Evolutionary conservation across 2,888 invertebrate genomes (phyloP).

Genomic region (Sarcophaga variegata): DNA sequence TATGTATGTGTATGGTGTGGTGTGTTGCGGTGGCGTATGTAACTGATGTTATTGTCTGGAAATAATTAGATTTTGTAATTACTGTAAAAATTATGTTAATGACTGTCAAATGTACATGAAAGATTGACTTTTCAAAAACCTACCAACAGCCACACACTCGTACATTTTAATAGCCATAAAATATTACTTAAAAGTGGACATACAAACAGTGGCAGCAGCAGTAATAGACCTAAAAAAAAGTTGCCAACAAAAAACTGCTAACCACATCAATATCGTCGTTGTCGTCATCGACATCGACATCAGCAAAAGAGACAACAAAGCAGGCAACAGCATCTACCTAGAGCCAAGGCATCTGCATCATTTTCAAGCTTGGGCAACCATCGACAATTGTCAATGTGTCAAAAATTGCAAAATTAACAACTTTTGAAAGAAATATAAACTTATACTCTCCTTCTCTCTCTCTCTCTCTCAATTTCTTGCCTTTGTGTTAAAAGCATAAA

Average conservation of each 20-base stretch:
- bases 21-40: not conserved
- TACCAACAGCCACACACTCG: not conserved
- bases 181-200: conserved; percentile 39
- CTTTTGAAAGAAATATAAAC: conserved; percentile 62
- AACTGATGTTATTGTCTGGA: conserved; percentile 12
- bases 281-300: not conserved
- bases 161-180: conserved; percentile 29
- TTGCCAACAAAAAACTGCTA: not conserved
- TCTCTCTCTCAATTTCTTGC: no score
- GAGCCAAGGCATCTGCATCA: conserved; percentile 52
- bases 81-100: conserved; percentile 61
- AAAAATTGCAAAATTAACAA: conserved; percentile 69
- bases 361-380: conserved; percentile 62
- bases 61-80: conserved; percentile 58
- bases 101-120: conserved; percentile 64
- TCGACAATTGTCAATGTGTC: conserved; percentile 70
- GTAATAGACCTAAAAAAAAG: not conserved
- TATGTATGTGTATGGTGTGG: not conserved
- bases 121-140: conserved; percentile 63
- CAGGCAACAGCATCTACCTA: not conserved
- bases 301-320: not conserved
- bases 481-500: conserved; percentile 29
- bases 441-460: not conserved
- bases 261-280: conserved; percentile 30
- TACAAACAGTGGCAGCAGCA: not conserved